These are phyloP conservation scores for Pogonomyrmex californicus DNA, from an alignment of 1,140 invertebrate genomes.

Conservation along the genomic window DNA sequence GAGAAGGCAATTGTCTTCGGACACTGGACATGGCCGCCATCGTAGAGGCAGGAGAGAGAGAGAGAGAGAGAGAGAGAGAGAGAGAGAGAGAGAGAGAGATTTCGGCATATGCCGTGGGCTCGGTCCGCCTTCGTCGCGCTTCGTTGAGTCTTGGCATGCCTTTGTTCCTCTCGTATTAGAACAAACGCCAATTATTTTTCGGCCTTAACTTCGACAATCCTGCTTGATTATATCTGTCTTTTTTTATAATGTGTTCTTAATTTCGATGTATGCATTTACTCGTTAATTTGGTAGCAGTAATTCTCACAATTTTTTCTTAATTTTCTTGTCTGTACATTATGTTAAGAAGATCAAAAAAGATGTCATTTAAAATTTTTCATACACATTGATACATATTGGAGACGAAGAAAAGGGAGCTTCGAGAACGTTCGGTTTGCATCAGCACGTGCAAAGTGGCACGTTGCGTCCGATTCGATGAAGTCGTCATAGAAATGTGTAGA, in stretches of 20 bases:
- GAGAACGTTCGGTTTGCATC: neutral
- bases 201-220: constrained; percentile 1
- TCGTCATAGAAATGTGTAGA: constrained; percentile 14
- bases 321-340: neutral
- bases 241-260: neutral
- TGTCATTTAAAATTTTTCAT: neutral
- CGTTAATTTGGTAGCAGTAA: neutral
- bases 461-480: constrained; percentile 33
- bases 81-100: constrained; percentile 52
- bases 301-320: neutral
- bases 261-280: neutral
- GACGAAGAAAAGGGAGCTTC: neutral
- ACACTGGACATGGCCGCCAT: constrained; percentile 67
- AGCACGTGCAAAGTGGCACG: neutral
- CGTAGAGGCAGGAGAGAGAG: constrained; percentile 36
- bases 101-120: constrained; percentile 69
- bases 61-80: constrained; percentile 47
- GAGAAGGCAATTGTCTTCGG: constrained; percentile 76
- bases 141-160: constrained; percentile 62
- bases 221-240: neutral
- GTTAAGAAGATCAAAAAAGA: neutral
- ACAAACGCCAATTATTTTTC: constrained; percentile 58
- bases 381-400: neutral
- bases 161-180: constrained; percentile 63
- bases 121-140: constrained; percentile 52